Base-by-base conservation (phyloP, 1,140 invertebrate species). In the Lutraria rhynchaena region DNA sequence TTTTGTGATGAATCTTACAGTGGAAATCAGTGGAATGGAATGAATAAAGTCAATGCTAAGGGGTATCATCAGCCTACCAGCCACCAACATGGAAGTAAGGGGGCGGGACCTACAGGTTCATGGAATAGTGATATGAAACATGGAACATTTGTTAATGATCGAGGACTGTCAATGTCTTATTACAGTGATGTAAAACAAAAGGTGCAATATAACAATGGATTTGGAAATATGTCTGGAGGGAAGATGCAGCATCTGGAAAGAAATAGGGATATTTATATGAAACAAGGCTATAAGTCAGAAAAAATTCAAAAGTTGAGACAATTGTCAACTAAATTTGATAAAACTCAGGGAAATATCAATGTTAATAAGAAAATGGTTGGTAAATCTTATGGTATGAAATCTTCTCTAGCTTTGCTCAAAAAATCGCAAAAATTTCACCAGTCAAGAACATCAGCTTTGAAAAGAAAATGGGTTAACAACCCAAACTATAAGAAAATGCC, bases 1-100 rank as follows among this genome's bases (percentile, higher is more conserved):
- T 74, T 74, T 71, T 57, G 37, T 69, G 71, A 82, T 67, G 70
- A 57, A 17, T 58, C 49, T 33, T 67, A 51, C 46, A 44, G 57
- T 51, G 29, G 53, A 7, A 22, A n/a, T 27, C 53, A 55, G 4
- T 55, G 53, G 19, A 41, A 41, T 41, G 15, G 15, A 5, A 7
- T 41, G 5, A 41, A 41, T 41, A 41, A 41, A 41, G 5, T 41
- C 15, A 41, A 41, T 41, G 15, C 5, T 15, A 41, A 41, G 15
- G n/a, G n/a, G n/a, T n/a, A n/a, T n/a, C n/a, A n/a, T n/a, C n/a
- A n/a, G n/a, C n/a, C n/a, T n/a, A n/a, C n/a, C n/a, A n/a, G n/a
- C n/a, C n/a, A n/a, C n/a, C n/a, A n/a, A n/a, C n/a, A n/a, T n/a
- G n/a, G n/a, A n/a, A n/a, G n/a, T n/a, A n/a, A n/a, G n/a, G n/a